Evolutionary conservation across 2,888 invertebrate genomes (phyloP).

Genomic region (Leucozona laternaria): DNA sequence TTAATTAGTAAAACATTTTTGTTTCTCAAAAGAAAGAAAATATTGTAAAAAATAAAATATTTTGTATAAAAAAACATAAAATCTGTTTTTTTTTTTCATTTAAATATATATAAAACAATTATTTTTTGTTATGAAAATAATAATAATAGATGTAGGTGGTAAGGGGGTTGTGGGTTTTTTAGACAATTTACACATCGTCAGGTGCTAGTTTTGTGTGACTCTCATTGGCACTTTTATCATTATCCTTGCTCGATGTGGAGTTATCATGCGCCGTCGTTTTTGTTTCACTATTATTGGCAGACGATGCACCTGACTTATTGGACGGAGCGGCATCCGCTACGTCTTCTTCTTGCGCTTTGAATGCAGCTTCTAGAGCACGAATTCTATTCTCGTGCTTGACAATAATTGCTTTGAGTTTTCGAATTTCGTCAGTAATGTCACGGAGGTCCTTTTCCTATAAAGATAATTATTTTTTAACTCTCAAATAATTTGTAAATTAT

Average conservation of each 20-base stretch:
- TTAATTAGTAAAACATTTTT: constrained; percentile 57
- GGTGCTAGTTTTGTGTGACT: constrained; percentile 78
- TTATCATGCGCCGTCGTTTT: constrained; percentile 73
- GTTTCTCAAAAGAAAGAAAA: constrained; percentile 57
- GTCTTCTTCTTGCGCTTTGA: constrained; percentile 80
- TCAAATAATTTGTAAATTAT: neutral
- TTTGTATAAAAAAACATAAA: constrained; percentile 62
- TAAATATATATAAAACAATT: constrained; percentile 72
- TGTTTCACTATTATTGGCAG: constrained; percentile 77
- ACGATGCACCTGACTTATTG: constrained; percentile 64
- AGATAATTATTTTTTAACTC: neutral
- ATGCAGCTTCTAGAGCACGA: constrained; percentile 83
- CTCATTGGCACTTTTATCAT: constrained; percentile 76
- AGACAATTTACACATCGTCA: constrained; percentile 80
- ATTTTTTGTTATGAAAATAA: constrained; percentile 66
- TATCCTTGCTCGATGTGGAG: constrained; percentile 76
- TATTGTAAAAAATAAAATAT: constrained; percentile 64
- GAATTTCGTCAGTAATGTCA: constrained; percentile 94
- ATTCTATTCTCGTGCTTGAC: constrained; percentile 94
- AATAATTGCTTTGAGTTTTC: constrained; percentile 96
- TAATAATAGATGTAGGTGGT: constrained; percentile 69
- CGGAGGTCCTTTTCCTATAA: constrained; percentile 87
- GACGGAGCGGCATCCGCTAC: constrained; percentile 75
- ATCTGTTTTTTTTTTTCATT: constrained; percentile 54
- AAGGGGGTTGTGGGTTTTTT: constrained; percentile 17